Evolutionary conservation across 2,113 vertebrate genomes (phyloP).

Genomic region (Fregetta grallaria): DNA sequence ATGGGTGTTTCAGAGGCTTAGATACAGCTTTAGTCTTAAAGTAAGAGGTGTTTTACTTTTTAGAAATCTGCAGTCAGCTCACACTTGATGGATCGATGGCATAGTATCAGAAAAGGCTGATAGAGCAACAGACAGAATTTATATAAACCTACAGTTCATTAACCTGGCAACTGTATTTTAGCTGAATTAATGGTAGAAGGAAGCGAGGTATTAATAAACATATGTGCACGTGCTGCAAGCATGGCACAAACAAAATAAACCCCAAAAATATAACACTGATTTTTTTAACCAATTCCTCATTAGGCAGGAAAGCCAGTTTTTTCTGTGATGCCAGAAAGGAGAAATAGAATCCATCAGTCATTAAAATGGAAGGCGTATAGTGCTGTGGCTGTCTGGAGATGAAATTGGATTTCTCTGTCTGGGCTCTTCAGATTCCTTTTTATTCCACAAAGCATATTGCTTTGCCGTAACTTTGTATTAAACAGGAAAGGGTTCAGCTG

Average conservation of each 20-base stretch:
- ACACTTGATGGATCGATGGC: not conserved
- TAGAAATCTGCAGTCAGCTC: not conserved
- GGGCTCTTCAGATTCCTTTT: slow-evolving; percentile 57
- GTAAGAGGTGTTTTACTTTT: not conserved
- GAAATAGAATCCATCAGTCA: slow-evolving; percentile 54
- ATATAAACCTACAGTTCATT: not conserved
- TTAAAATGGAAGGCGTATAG: slow-evolving; percentile 68
- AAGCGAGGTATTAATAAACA: not conserved
- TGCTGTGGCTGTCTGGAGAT: slow-evolving; percentile 56
- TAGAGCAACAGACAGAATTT: not conserved
- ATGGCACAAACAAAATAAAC: not conserved
- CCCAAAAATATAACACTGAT: not conserved
- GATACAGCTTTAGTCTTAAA: not conserved
- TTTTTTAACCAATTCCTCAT: not conserved
- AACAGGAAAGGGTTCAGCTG: slow-evolving; percentile 42
- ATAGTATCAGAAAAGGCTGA: not conserved
- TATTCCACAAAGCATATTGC: slow-evolving; percentile 73
- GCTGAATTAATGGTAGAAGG: not conserved
- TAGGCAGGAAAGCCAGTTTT: not conserved
- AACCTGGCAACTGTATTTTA: not conserved
- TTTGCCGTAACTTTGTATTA: slow-evolving; percentile 45
- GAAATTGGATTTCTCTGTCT: slow-evolving; percentile 74
- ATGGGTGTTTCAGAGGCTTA: not conserved
- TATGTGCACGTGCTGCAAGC: no score
- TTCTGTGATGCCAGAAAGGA: not conserved